Evolutionary conservation across 2,797 vertebrate species (phyloP).

Genomic region (Geotrypetes seraphini): DNA sequence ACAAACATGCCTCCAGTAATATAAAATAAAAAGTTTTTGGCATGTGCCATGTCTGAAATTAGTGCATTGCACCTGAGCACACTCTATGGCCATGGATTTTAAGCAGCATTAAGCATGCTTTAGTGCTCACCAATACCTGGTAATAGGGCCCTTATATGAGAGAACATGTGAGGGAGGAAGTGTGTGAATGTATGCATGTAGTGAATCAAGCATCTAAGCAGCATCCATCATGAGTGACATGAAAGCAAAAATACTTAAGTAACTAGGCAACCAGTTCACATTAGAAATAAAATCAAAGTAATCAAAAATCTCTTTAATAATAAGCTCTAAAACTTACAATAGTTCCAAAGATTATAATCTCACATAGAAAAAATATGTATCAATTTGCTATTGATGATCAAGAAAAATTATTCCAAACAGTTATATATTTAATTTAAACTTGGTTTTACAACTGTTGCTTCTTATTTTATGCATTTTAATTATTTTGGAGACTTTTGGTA

Average conservation of each 20-base stretch:
- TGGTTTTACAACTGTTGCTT: slow-evolving; percentile 40
- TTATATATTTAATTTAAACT: slow-evolving; percentile 42
- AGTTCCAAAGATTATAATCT: slow-evolving; percentile 4
- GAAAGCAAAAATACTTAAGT: not conserved
- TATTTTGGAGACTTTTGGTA: slow-evolving; percentile 35
- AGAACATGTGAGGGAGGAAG: too few species aligned
- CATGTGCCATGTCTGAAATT: too few species aligned
- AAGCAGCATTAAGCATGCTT: too few species aligned
- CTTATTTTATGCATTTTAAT: slow-evolving; percentile 43
- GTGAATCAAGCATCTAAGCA: too few species aligned
- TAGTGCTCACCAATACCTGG: too few species aligned
- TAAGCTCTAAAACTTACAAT: slow-evolving; percentile 5
- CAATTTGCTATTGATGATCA: slow-evolving; percentile 24
- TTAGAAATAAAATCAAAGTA: slow-evolving; percentile 4
- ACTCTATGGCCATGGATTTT: too few species aligned
- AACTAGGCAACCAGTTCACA: not conserved
- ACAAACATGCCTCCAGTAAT: too few species aligned
- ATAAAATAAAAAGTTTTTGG: too few species aligned
- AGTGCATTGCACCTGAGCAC: too few species aligned
- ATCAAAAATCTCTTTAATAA: not conserved
- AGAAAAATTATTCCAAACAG: slow-evolving; percentile 30
- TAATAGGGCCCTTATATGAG: too few species aligned
- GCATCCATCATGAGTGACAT: too few species aligned
- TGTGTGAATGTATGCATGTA: too few species aligned
- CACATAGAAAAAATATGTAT: slow-evolving; percentile 2